Evolutionary conservation across 1,140 invertebrate genomes (phyloP), one percentile per base, ranked within the genome.

Genomic region (Paramacrobiotus metropolitanus): DNA sequence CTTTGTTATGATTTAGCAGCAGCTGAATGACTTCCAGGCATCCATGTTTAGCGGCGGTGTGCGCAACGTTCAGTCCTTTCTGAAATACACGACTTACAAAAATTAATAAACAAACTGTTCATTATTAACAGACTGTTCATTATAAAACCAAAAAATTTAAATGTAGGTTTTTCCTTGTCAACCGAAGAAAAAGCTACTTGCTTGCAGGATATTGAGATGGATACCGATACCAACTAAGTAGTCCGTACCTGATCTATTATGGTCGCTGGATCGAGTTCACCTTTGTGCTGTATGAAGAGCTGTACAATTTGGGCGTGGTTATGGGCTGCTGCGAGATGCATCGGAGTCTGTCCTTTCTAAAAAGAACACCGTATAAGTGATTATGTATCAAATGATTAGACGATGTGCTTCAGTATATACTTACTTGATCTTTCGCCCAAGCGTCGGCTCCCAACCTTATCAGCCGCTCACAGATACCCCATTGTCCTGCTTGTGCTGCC

Each of bases 221-320:
- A 40, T n/a, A 40, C 34, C 9, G 34, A 40, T n/a, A 40, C 34
- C 9, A n/a, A 40, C 34, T 15, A 9, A 40, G 34, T 15, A 9
- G n/a, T 9, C 9, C 34, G 34, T 9, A 40, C 34, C 34, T 40
- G 34, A n/a, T 40, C 34, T 40, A 40, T n/a, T 15, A 40, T 40
- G 34, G 34, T 40, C 9, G 34, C 9, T 15, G 34, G 34, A 24
- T 55, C 48, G 24, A 24, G 4, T 20, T 55, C 48, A 20, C 48
- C 28, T 4, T 20, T 15, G 48, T 4, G 15, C 24, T 55, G 48
- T 29, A 99, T 76, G 72, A 98, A 98, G 55, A 98, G 75, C 73
- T 96, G 92, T 9, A 91, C 90, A 2, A 99, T 93, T 78, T 97
- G 92, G 3, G 91, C 87, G 72, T 87, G 93, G 72, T 99, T 95